These are phyloP conservation scores for Tragopan temminckii DNA, from an alignment of 2,797 vertebrate genomes.

Conservation along the genomic window DNA sequence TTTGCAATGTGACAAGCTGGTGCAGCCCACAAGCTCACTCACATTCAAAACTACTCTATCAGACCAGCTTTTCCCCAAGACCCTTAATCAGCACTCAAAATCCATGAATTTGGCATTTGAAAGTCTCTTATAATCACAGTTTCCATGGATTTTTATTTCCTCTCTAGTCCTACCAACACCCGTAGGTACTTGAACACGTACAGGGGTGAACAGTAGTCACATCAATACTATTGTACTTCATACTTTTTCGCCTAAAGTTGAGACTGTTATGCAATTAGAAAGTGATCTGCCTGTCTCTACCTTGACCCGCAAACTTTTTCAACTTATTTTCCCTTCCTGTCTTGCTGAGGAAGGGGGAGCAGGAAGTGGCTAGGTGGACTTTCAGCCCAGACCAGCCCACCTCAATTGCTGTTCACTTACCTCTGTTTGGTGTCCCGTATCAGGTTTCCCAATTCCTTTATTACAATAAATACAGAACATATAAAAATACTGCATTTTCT, in stretches of 20 bases:
- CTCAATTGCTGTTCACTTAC: background rate
- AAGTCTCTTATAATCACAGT: background rate
- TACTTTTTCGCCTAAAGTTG: background rate
- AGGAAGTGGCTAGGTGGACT: background rate
- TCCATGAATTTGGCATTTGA: background rate
- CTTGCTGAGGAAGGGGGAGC: background rate
- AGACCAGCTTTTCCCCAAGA: background rate
- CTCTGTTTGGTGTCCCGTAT: background rate
- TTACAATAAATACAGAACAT: background rate
- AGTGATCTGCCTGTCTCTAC: background rate
- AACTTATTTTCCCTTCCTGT: background rate
- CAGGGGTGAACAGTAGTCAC: background rate
- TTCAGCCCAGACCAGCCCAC: background rate
- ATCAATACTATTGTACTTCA: background rate
- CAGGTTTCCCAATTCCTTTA: background rate
- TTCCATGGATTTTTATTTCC: background rate
- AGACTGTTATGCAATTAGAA: background rate
- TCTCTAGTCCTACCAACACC: background rate
- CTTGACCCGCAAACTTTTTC: background rate
- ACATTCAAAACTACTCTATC: no score
- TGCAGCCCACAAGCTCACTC: background rate
- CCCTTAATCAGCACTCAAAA: background rate
- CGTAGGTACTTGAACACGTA: accelerated
- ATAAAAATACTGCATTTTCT: background rate
- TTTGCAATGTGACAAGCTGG: background rate